Evolutionary conservation across 2,888 invertebrate genomes (phyloP).

Genomic region (Drosophila fulvimacula): DNA sequence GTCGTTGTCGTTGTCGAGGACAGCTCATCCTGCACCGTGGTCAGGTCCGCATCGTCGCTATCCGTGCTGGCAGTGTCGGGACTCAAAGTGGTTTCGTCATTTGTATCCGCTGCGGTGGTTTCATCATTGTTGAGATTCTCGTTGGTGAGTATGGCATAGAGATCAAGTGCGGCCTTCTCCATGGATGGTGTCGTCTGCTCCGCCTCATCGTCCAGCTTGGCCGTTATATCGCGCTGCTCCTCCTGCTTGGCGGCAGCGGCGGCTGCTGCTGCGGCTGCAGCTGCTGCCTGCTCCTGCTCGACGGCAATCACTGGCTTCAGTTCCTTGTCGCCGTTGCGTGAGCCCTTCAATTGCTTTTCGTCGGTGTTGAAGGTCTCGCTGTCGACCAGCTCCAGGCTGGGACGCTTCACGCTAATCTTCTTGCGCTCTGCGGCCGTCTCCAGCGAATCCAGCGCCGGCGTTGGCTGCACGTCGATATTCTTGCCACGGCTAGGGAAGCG

Average conservation of each 20-base stretch:
- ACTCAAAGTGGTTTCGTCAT: conserved; percentile 77
- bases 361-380: conserved; percentile 92
- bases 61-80: conserved; percentile 83
- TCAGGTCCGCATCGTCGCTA: conserved; percentile 76
- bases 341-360: conserved; percentile 83
- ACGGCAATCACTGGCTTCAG: conserved; percentile 74
- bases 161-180: conserved; percentile 93
- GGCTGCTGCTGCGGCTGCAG: conserved; percentile 61
- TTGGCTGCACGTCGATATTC: conserved; percentile 85
- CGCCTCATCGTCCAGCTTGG: conserved; percentile 60
- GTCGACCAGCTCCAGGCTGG: conserved; percentile 92
- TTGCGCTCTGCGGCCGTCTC: conserved; percentile 85
- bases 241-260: conserved; percentile 54
- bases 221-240: conserved; percentile 43
- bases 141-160: conserved; percentile 91
- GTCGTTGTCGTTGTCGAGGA: conserved; percentile 86
- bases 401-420: conserved; percentile 87
- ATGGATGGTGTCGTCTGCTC: conserved; percentile 87
- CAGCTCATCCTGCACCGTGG: conserved; percentile 85
- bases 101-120: conserved; percentile 81
- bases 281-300: conserved; percentile 78
- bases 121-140: conserved; percentile 87
- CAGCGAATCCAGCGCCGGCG: conserved; percentile 87
- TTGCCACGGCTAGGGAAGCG: conserved; percentile 91
- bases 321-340: conserved; percentile 82